Evolutionary conservation across 2,797 vertebrate genomes (phyloP).

Genomic region (Gallinago stenura): DNA sequence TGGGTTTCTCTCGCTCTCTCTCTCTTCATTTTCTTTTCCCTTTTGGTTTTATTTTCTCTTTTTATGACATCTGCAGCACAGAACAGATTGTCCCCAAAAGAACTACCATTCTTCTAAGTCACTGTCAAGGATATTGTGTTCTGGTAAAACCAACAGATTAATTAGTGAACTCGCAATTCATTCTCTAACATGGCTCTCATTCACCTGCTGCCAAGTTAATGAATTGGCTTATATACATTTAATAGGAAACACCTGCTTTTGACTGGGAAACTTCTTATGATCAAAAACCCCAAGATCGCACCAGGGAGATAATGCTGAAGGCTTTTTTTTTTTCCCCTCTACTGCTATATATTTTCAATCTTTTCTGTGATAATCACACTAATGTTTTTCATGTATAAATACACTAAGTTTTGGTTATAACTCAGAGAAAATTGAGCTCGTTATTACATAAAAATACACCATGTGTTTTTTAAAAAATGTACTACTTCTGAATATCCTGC

Average conservation of each 20-base stretch:
- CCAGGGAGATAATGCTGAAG: background rate
- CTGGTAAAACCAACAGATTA: slow-evolving; percentile 5
- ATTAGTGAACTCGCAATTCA: background rate
- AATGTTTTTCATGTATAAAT: background rate
- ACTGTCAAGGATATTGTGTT: background rate
- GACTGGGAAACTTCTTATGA: background rate
- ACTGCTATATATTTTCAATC: background rate
- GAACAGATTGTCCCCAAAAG: background rate
- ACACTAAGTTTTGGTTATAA: background rate
- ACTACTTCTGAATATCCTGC: background rate
- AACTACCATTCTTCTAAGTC: background rate
- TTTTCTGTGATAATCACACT: background rate
- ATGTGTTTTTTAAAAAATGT: background rate
- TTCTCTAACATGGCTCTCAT: background rate
- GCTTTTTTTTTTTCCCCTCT: background rate
- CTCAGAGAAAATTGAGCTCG: background rate
- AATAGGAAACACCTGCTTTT: background rate
- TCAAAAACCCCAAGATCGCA: background rate
- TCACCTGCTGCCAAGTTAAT: background rate
- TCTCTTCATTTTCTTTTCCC: background rate
- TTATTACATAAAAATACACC: background rate
- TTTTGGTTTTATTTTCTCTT: background rate
- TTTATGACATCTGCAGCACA: background rate
- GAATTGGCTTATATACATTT: background rate
- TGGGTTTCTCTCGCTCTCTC: background rate